phyloP scores from a whole-genome alignment of 2,113 vertebrate genomes.

The Brachyistius frenatus region DNA sequence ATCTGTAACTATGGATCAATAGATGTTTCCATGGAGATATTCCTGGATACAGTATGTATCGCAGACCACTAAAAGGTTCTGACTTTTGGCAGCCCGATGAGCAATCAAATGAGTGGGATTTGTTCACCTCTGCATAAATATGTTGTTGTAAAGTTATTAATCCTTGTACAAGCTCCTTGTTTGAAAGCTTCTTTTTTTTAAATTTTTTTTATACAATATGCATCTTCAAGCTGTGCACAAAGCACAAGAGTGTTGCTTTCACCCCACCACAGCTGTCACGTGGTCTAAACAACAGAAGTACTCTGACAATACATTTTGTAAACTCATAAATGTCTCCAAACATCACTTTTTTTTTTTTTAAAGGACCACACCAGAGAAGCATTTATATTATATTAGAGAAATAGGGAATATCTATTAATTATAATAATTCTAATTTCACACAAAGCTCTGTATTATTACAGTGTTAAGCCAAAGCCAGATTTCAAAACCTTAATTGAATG shows the following conservation, averaged over 20 bases:
- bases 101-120: background rate
- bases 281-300: background rate
- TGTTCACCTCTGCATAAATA: background rate
- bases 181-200: background rate
- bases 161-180: background rate
- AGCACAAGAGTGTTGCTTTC: background rate
- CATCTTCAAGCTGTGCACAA: background rate
- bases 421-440: background rate
- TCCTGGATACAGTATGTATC: background rate
- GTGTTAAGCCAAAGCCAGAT: background rate
- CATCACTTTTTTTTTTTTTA: background rate
- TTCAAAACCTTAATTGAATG: background rate
- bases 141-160: slow-evolving; percentile 1
- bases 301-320: background rate
- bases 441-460: no score
- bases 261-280: background rate
- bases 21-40: background rate
- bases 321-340: slow-evolving; percentile 13
- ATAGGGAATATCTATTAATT: background rate
- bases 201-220: no score
- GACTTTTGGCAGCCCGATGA: background rate
- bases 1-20: background rate
- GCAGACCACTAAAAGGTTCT: background rate
- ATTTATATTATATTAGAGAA: background rate
- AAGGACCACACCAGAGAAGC: background rate